Base-by-base conservation (phyloP, 2,888 invertebrate genomes). In the Gasteruption jaculator region DNA sequence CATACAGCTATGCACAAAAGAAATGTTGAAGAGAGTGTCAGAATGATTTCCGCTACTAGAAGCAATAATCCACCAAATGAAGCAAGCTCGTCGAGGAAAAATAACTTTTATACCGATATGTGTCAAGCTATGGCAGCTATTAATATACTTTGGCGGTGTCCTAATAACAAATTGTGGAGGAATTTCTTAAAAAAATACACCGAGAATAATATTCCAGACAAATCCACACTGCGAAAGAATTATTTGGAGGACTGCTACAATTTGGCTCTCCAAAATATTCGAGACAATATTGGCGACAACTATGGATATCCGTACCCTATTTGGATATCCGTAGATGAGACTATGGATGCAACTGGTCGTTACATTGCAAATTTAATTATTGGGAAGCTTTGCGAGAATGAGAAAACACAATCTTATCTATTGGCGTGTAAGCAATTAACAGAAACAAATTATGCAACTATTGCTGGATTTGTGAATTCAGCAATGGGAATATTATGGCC, bases 291-390 rank as follows among this genome's bases (percentile, higher is more conserved):
- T 15, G 43, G 41, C 3, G 47, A 52, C 10, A 31, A 41, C 30
- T 45, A 33, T 30, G n/a, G n/a, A n/a, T n/a, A n/a, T n/a, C n/a
- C n/a, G n/a, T n/a, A n/a, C n/a, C n/a, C n/a, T n/a, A 42, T 54
- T 22, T 55, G 52, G 56, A 41, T 55, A 5, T 39, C 49, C 8
- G 45, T 30, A 57, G 55, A 49, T 21, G 46, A 46, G 25, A 45
- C 35, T 15, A 46, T 41, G 4, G 43, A 49, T 22, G 3, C 21
- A 11, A 19, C 19, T 8, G 46, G 41, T 7, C 26, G 46, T 2
- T 45, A 41, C 18, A 29, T 43, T 8, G 41, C 49, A 4, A 46
- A 49, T 41, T 41, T 43, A 22, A 49, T 49, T 11, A 41, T 49
- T 11, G 41, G 42, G 1, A 35, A 30, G n/a, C 27, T 48, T 20